Evolutionary conservation across 2,797 vertebrate species (phyloP).

Genomic region (Premnoplex brunnescens): DNA sequence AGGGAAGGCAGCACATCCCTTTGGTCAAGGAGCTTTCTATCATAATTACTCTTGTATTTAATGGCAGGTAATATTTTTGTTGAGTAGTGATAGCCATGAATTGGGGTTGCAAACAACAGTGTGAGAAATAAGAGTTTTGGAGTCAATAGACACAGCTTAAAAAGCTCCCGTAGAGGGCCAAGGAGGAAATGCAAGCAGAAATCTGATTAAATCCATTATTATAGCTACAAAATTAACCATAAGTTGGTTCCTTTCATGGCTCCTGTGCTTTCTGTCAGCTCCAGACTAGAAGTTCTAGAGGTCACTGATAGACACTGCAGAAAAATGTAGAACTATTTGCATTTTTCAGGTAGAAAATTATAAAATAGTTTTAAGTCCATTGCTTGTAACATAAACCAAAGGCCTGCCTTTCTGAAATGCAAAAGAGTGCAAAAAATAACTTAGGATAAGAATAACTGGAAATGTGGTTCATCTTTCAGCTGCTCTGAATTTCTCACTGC

Average conservation of each 20-base stretch:
- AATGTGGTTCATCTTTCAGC: neutral
- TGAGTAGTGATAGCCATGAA: neutral
- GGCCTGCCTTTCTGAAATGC: neutral
- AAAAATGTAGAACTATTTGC: neutral
- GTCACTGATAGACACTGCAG: neutral
- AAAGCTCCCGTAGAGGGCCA: neutral
- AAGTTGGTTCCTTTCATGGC: neutral
- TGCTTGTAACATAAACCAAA: neutral
- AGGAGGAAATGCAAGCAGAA: neutral
- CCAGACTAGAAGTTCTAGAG: neutral
- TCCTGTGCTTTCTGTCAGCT: neutral
- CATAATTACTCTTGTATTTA: neutral
- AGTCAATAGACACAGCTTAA: neutral
- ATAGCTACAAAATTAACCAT: neutral
- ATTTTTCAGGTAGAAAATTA: neutral
- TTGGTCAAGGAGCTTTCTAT: neutral
- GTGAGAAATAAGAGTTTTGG: neutral
- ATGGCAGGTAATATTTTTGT: neutral
- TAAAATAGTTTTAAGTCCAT: neutral
- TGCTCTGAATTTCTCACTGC: neutral
- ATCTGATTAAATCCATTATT: neutral
- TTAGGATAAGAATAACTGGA: neutral
- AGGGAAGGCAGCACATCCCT: neutral
- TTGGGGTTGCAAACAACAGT: neutral
- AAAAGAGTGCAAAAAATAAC: neutral